These are phyloP conservation scores for Andrena chrysosceles DNA, from an alignment of 2,888 invertebrate species.

Conservation along the genomic window DNA sequence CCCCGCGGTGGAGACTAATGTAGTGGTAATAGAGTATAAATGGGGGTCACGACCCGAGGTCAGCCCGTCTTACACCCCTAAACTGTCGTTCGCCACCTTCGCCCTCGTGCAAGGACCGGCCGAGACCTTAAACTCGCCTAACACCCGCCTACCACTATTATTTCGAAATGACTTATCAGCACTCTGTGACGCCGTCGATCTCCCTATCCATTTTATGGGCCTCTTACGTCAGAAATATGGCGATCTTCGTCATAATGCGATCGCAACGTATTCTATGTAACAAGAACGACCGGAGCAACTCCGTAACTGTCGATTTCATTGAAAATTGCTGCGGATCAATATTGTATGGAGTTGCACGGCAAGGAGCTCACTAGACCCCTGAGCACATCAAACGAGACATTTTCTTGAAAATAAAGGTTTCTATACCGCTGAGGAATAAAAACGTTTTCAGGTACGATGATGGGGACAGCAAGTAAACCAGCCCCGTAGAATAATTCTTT, in stretches of 20 bases:
- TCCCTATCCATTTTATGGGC: slow-evolving; percentile 44
- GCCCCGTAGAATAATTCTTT: slow-evolving; percentile 11
- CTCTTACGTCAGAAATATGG: not conserved
- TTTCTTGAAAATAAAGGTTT: not conserved
- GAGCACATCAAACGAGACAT: not conserved
- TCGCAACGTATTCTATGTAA: not conserved
- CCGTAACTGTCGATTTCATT: not conserved
- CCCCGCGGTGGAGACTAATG: slow-evolving; percentile 83
- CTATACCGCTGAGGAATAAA: not conserved
- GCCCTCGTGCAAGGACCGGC: slow-evolving; percentile 79
- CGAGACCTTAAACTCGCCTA: slow-evolving; percentile 83
- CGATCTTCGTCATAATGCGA: not conserved
- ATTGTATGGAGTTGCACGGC: not conserved
- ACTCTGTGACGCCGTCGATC: slow-evolving; percentile 57
- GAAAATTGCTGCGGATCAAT: not conserved
- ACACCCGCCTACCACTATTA: slow-evolving; percentile 71
- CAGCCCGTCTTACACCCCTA: slow-evolving; percentile 84
- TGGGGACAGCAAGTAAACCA: slow-evolving; percentile 2
- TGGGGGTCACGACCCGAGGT: slow-evolving; percentile 84
- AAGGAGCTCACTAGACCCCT: not conserved
- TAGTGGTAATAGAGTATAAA: slow-evolving; percentile 85
- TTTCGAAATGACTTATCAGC: slow-evolving; percentile 74
- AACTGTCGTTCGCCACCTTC: slow-evolving; percentile 83
- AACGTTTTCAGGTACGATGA: slow-evolving; percentile 21
- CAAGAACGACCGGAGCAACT: not conserved